Conservation (phyloP, 2,113 vertebrate species). For the Notothenia coriiceps region DNA sequence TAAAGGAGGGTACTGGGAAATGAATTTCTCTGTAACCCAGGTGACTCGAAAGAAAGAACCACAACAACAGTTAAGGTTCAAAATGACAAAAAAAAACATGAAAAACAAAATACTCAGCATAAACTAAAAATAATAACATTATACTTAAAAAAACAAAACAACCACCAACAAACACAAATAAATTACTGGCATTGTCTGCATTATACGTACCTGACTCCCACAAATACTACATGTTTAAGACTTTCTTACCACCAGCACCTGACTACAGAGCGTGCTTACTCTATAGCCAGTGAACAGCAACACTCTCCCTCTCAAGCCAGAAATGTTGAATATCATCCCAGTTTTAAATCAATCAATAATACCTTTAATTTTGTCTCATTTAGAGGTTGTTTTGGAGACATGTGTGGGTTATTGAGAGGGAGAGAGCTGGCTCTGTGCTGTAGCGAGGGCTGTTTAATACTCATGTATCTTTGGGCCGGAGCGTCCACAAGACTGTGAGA, state of each 20-base stretch:
- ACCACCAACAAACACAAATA: constrained; percentile 40
- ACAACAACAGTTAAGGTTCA: constrained; percentile 52
- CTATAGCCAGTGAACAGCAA: constrained; percentile 65
- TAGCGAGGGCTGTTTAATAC: constrained; percentile 77
- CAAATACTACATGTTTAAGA: constrained; percentile 90
- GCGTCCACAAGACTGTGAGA: constrained; percentile 81
- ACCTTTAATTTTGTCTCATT: constrained; percentile 11
- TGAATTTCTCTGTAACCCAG: constrained; percentile 69
- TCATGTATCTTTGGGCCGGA: constrained; percentile 65
- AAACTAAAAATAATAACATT: constrained; percentile 55
- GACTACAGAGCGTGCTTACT: constrained; percentile 67
- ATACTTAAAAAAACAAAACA: constrained; percentile 42
- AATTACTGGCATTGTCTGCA: constrained; percentile 68
- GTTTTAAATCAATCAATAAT: constrained; percentile 6
- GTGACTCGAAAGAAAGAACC: constrained; percentile 72
- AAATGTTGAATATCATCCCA: constrained; percentile 1
- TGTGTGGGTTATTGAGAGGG: constrained; percentile 52
- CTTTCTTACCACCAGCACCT: constrained; percentile 93
- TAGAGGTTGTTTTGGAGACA: constrained; percentile 30
- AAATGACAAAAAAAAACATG: constrained; percentile 74
- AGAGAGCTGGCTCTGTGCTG: constrained; percentile 79
- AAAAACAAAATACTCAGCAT: constrained; percentile 38
- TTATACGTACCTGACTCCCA: constrained; percentile 96
- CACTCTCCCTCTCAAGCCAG: constrained; percentile 62
- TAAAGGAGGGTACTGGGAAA: constrained; percentile 67